phyloP scores from a whole-genome alignment of 2,888 invertebrate genomes.

The Hirtodrosophila cameraria region DNA sequence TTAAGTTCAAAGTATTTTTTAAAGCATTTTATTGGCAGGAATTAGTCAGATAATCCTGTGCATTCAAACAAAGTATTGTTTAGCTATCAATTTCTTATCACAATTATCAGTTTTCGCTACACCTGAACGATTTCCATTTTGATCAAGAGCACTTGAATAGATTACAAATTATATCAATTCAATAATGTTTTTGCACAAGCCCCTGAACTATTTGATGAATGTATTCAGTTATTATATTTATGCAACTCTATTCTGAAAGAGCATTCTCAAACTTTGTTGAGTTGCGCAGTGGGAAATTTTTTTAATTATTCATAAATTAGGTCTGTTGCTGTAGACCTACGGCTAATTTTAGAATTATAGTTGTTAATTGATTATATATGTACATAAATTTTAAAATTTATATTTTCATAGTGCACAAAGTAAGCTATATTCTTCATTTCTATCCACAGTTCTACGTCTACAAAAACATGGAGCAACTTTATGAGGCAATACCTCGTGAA shows the following conservation, averaged over 20 bases:
- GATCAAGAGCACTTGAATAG: slow-evolving; percentile 12
- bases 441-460: slow-evolving; percentile 85
- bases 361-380: background rate
- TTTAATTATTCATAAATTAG: background rate
- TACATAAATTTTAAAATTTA: no score
- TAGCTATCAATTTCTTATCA: slow-evolving; percentile 28
- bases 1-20: slow-evolving; percentile 2
- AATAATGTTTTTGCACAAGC: background rate
- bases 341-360: no score
- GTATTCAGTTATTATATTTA: no score
- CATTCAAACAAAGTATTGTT: background rate
- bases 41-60: slow-evolving; percentile 24
- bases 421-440: no score
- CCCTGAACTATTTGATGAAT: background rate
- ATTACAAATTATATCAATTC: slow-evolving; percentile 12
- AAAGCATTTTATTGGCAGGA: background rate
- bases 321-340: background rate
- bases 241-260: background rate
- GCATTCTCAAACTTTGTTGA: background rate
- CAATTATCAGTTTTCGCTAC: slow-evolving; percentile 2
- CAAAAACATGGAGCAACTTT: slow-evolving; percentile 66
- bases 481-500: slow-evolving; percentile 85
- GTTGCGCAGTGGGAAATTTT: no score
- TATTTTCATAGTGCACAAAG: no score
- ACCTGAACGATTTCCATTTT: background rate